phyloP scores from a whole-genome alignment of 2,888 invertebrate species.

The Saturnia japonica region DNA sequence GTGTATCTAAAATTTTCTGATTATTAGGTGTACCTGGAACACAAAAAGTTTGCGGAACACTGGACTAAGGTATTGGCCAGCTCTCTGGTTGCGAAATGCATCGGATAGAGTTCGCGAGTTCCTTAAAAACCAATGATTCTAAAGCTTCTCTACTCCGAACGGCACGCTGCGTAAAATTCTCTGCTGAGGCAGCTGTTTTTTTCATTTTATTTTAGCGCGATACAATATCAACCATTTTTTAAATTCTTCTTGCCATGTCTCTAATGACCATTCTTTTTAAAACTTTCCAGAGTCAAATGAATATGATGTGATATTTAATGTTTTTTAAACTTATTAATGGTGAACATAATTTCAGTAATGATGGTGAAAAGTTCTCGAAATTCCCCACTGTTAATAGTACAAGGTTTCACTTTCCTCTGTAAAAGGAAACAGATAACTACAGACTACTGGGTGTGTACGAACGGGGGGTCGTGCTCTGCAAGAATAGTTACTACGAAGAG shows the following conservation, averaged over 20 bases:
- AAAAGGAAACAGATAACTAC: slow-evolving; percentile 3
- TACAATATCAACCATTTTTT: neutral
- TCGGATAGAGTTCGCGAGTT: too few species aligned
- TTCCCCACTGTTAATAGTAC: neutral
- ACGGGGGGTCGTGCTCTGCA: neutral
- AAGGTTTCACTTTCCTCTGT: neutral
- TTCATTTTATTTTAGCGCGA: neutral
- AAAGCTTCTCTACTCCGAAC: too few species aligned
- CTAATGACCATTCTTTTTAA: neutral
- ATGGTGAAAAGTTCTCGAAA: slow-evolving; percentile 11
- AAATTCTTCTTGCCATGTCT: neutral
- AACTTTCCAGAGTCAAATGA: neutral
- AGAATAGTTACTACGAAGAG: neutral
- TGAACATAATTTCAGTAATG: slow-evolving; percentile 1
- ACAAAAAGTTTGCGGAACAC: too few species aligned
- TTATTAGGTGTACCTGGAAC: too few species aligned
- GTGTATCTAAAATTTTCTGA: too few species aligned
- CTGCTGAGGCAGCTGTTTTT: neutral
- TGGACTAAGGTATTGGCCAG: too few species aligned
- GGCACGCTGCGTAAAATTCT: too few species aligned
- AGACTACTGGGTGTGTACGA: slow-evolving; percentile 11
- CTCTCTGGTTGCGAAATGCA: too few species aligned
- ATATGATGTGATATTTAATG: neutral
- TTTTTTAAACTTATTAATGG: neutral
- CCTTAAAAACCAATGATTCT: too few species aligned